A percentile compares a stretch with the other conserved stretches of the same genome.
Evolutionary conservation across 1,140 invertebrate genomes (phyloP).

Genomic region (Campoletis sonorensis): DNA sequence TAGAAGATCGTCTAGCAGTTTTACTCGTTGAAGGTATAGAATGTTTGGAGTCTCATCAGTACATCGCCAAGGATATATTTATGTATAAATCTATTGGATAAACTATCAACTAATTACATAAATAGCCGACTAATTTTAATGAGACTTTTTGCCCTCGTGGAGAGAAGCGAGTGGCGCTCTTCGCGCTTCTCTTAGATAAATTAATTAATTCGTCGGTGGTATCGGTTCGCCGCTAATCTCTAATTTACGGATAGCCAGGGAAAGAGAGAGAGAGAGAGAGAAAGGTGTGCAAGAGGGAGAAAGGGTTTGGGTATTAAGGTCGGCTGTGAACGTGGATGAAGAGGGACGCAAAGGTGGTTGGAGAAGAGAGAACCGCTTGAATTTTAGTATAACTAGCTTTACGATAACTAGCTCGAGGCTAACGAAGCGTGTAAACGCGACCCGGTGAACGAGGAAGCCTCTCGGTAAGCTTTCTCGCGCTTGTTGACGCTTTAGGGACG

Average conservation of each 20-base stretch:
- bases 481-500: constrained; percentile 44
- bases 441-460: constrained; percentile 32
- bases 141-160: constrained; percentile 43
- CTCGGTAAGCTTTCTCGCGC: constrained; percentile 33
- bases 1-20: constrained; percentile 5
- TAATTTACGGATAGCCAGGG: constrained; percentile 39
- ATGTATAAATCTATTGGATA: constrained; percentile 29
- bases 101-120: constrained; percentile 44
- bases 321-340: constrained; percentile 15
- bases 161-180: neutral
- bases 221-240: constrained; percentile 46
- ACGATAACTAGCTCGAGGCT: constrained; percentile 46
- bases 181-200: constrained; percentile 37
- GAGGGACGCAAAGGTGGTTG: constrained; percentile 13
- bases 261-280: constrained; percentile 21
- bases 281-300: neutral
- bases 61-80: constrained; percentile 18
- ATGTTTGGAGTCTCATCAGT: constrained; percentile 32
- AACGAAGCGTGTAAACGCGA: constrained; percentile 51
- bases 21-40: constrained; percentile 15
- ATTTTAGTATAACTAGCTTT: constrained; percentile 50
- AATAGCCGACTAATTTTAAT: constrained; percentile 47
- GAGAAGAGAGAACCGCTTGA: constrained; percentile 26
- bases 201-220: constrained; percentile 43
- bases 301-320: constrained; percentile 29